A percentile compares a stretch with the other conserved stretches of the same genome.
Conservation (phyloP, 2,113 vertebrate genomes). For the Holacanthus passer region DNA sequence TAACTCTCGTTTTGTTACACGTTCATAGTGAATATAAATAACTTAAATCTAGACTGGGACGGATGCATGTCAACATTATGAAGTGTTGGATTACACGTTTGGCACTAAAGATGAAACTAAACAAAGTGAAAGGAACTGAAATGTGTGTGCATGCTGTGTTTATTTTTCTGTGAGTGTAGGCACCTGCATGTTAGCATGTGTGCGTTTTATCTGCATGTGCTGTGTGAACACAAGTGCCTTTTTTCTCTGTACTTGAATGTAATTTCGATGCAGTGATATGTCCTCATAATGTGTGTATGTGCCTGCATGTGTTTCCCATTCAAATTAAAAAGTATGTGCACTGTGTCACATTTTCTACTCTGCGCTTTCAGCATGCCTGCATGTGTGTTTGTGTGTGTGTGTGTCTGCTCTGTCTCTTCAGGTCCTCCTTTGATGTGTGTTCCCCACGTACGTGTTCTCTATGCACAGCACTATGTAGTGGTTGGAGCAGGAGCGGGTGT, state of each 20-base stretch:
- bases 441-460: conserved; percentile 93
- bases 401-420: conserved; percentile 55
- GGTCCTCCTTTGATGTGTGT: conserved; percentile 78
- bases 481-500: conserved; percentile 89
- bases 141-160: not conserved
- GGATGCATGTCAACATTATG: not conserved
- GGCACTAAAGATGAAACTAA: conserved; percentile 3
- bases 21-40: not conserved
- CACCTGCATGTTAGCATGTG: not conserved
- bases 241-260: conserved; percentile 2
- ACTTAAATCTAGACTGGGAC: not conserved
- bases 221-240: conserved; percentile 16
- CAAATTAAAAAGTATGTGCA: not conserved
- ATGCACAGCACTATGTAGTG: conserved; percentile 93
- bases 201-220: not conserved
- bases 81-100: not conserved
- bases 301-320: conserved; percentile 49
- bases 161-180: not conserved
- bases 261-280: not conserved
- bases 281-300: conserved; percentile 44
- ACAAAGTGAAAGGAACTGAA: not conserved
- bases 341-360: conserved; percentile 23
- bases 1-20: not conserved
- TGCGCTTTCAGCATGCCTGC: conserved; percentile 38
- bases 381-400: conserved; percentile 26